Evolutionary conservation across 2,797 vertebrate genomes (phyloP).

Genomic region (Chromis chromis): DNA sequence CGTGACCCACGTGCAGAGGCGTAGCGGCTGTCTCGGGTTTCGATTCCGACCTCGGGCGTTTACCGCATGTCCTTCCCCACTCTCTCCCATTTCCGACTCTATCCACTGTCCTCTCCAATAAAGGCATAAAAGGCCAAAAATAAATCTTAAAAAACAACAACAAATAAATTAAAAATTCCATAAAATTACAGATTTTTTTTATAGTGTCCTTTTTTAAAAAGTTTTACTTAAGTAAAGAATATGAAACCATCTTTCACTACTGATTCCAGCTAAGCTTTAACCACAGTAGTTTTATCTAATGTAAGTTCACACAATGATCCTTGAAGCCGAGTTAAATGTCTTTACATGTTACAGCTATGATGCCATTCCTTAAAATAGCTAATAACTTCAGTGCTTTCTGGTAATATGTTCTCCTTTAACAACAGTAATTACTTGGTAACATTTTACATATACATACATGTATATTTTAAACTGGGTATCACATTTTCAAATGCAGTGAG

Average conservation of each 20-base stretch:
- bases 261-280: background rate
- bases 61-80: too few species aligned
- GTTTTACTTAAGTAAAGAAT: background rate
- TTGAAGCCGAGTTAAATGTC: background rate
- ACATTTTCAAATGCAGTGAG: conserved; percentile 55
- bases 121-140: too few species aligned
- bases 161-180: too few species aligned
- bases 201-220: too few species aligned
- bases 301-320: background rate
- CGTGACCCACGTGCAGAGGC: too few species aligned
- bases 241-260: background rate
- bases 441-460: conserved; percentile 6
- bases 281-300: background rate
- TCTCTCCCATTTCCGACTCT: too few species aligned
- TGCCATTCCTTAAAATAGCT: background rate
- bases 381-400: conserved; percentile 1
- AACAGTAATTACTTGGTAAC: conserved; percentile 29
- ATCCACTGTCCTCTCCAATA: too few species aligned
- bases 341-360: background rate
- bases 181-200: too few species aligned
- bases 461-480: conserved; percentile 16
- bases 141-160: too few species aligned
- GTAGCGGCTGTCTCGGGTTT: too few species aligned
- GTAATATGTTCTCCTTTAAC: conserved; percentile 32
- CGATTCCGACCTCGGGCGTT: too few species aligned